Percentiles rank a stretch among this genome's conserved stretches.
phyloP scores from a whole-genome alignment of 30 jellyfish, hydroid and myxozoan genomes.

The Calvadosia cruxmelitensis region DNA sequence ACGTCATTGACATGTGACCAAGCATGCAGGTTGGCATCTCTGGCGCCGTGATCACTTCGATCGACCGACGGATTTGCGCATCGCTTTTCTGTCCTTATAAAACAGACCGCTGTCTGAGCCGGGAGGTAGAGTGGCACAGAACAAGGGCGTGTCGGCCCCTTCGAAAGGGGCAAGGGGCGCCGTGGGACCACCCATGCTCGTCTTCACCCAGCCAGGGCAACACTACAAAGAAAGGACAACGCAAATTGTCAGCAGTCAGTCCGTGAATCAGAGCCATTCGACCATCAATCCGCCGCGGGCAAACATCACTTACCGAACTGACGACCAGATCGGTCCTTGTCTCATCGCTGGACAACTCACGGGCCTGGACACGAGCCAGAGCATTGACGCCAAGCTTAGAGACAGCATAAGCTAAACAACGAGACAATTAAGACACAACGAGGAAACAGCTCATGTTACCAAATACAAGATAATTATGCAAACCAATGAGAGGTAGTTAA shows the following conservation, averaged over 20 bases:
- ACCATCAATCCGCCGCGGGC: background rate
- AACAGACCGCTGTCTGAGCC: background rate
- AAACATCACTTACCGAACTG: background rate
- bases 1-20: background rate
- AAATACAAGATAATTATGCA: too few species aligned
- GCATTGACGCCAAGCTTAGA: conserved; percentile 60
- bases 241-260: too few species aligned
- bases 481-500: too few species aligned
- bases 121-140: background rate
- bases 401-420: conserved; percentile 48
- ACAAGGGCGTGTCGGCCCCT: background rate
- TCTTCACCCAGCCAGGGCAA: conserved; percentile 63
- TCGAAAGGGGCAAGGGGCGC: conserved; percentile 22
- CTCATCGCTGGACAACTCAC: conserved; percentile 1
- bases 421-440: too few species aligned
- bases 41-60: background rate
- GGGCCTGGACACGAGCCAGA: conserved; percentile 44
- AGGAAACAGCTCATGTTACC: too few species aligned
- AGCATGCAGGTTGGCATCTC: background rate
- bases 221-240: conserved; percentile 19
- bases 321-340: background rate
- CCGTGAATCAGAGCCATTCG: background rate
- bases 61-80: too few species aligned
- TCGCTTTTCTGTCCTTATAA: background rate
- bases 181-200: conserved; percentile 35